These are phyloP conservation scores for Pammene fasciana DNA, from an alignment of 2,888 invertebrate species.

Conservation along the genomic window DNA sequence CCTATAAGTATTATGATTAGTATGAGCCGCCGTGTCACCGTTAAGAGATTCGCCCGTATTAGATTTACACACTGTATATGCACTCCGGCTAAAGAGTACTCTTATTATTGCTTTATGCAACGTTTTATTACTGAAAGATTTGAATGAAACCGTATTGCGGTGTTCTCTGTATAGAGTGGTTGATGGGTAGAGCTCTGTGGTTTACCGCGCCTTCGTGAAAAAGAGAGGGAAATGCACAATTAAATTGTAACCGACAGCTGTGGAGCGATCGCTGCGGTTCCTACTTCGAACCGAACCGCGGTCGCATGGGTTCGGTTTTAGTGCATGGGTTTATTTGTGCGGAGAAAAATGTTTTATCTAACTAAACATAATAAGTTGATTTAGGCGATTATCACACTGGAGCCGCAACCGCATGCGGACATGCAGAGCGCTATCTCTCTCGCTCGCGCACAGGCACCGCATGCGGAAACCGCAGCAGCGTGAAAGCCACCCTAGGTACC, in stretches of 20 bases:
- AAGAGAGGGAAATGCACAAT: constrained; percentile 70
- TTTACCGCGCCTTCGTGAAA: constrained; percentile 51
- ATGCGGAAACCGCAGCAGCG: too few relatives aligned
- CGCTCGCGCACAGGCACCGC: too few relatives aligned
- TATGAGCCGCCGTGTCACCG: too few relatives aligned
- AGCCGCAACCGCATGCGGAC: too few relatives aligned
- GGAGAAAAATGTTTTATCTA: too few relatives aligned
- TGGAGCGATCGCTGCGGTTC: constrained; percentile 35
- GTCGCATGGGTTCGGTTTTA: constrained; percentile 7
- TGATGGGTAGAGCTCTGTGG: constrained; percentile 22
- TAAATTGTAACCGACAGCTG: constrained; percentile 75
- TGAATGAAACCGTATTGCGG: constrained; percentile 10
- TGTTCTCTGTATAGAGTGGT: neutral
- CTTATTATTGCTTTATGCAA: neutral
- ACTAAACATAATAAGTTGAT: too few relatives aligned
- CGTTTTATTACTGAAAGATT: neutral
- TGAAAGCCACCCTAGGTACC: too few relatives aligned
- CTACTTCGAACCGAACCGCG: constrained; percentile 2
- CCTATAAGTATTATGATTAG: too few relatives aligned
- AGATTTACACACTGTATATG: too few relatives aligned
- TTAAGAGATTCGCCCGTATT: too few relatives aligned
- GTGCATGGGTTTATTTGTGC: neutral
- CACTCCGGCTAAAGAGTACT: neutral
- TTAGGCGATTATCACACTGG: too few relatives aligned
- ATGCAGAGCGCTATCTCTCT: too few relatives aligned